Percentiles rank a stretch among this genome's conserved stretches.
Conservation (phyloP, 2,888 invertebrate species). For the Plemyria rubiginata region DNA sequence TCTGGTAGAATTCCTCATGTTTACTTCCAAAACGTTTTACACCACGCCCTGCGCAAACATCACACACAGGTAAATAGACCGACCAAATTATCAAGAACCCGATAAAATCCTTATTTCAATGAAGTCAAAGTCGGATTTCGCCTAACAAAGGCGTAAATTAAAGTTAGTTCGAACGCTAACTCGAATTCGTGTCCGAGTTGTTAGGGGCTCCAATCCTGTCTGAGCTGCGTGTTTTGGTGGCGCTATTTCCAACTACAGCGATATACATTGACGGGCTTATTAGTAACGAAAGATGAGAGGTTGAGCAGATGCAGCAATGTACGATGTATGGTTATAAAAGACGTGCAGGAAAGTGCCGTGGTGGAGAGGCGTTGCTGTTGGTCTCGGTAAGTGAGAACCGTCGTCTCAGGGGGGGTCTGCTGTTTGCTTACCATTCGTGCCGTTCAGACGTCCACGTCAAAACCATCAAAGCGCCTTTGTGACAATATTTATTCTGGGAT, state of each 20-base stretch:
- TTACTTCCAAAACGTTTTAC: constrained; percentile 47
- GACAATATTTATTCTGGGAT: constrained; percentile 53
- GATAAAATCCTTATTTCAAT: constrained; percentile 33
- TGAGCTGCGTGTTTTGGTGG: constrained; percentile 41
- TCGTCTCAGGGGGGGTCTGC: constrained; percentile 62
- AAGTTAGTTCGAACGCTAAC: constrained; percentile 56
- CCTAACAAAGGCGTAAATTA: constrained; percentile 3
- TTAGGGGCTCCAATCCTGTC: constrained; percentile 56
- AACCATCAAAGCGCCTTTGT: constrained; percentile 47
- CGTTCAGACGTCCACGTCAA: constrained; percentile 39
- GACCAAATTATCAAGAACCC: constrained; percentile 31
- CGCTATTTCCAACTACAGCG: neutral
- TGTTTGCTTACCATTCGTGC: constrained; percentile 42
- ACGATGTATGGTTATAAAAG: neutral
- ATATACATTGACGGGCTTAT: constrained; percentile 14
- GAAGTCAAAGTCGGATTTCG: constrained; percentile 41
- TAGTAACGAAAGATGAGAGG: neutral
- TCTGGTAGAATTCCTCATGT: constrained; percentile 55
- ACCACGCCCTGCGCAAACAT: constrained; percentile 55
- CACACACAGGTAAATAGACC: constrained; percentile 57
- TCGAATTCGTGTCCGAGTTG: constrained; percentile 67
- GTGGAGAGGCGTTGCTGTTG: constrained; percentile 42
- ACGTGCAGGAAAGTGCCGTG: constrained; percentile 4
- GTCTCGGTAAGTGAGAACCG: constrained; percentile 48
- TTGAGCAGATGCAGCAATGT: constrained; percentile 16